Percentiles rank a stretch among this genome's conserved stretches.
Conservation (phyloP, 2,797 vertebrate genomes). For the Kryptopterus vitreolus region DNA sequence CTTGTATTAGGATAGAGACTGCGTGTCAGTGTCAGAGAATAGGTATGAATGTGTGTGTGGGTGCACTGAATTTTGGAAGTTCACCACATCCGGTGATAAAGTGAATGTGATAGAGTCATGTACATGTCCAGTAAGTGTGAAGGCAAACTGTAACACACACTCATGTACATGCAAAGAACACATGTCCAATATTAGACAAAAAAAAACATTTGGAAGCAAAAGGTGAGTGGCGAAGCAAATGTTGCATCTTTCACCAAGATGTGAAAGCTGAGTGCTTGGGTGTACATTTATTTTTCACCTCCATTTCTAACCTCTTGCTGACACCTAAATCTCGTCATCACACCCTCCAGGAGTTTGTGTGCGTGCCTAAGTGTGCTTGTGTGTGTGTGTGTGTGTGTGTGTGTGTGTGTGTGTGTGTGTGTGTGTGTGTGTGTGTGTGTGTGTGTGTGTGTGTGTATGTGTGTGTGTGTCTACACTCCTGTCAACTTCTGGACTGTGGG, state of each 20-base stretch:
- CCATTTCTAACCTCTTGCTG: conserved; percentile 29
- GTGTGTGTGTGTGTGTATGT: conserved; percentile 35
- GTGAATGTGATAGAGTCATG: conserved; percentile 49
- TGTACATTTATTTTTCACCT: conserved; percentile 32
- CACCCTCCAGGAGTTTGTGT: conserved; percentile 25
- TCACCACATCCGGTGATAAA: conserved; percentile 39
- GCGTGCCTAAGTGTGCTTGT: conserved; percentile 22
- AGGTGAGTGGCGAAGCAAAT: conserved; percentile 50
- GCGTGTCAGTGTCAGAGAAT: conserved; percentile 30
- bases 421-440: conserved; percentile 33
- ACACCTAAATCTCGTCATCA: conserved; percentile 43
- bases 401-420: conserved; percentile 13
- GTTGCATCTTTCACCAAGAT: conserved; percentile 54
- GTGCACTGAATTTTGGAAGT: conserved; percentile 22
- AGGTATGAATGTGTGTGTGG: conserved; percentile 17
- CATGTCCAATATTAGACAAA: conserved; percentile 26
- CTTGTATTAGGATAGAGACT: conserved; percentile 18
- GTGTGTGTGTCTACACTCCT: conserved; percentile 28
- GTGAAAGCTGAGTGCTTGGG: conserved; percentile 49
- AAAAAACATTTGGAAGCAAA: conserved; percentile 34
- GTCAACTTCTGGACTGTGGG: conserved; percentile 41
- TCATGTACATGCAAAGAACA: conserved; percentile 39
- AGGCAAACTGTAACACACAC: conserved; percentile 51
- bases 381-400: conserved; percentile 40
- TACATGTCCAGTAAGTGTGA: conserved; percentile 57